phyloP scores from a whole-genome alignment of 1,140 invertebrate species.

The Metopolophium dirhodum region DNA sequence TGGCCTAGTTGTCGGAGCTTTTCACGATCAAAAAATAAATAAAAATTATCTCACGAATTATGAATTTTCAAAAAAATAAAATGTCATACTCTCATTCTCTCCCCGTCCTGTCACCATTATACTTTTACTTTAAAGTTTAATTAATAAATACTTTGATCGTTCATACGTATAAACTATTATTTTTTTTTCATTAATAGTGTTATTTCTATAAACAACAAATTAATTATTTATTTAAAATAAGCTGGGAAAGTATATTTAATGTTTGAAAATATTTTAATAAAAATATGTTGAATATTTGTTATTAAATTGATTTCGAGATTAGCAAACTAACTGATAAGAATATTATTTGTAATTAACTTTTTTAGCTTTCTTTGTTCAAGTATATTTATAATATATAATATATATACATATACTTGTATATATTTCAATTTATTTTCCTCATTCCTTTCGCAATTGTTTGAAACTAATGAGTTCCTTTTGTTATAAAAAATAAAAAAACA shows the following conservation, averaged over 20 bases:
- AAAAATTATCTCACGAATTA: neutral
- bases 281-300: neutral
- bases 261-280: neutral
- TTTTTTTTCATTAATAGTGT: neutral
- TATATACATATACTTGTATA: neutral
- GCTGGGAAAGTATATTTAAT: neutral
- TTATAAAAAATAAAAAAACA: neutral
- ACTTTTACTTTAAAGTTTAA: neutral
- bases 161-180: neutral
- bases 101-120: too few species aligned
- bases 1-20: neutral
- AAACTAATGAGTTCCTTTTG: slow-evolving; percentile 37
- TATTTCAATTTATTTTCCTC: slow-evolving; percentile 27
- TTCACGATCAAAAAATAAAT: neutral
- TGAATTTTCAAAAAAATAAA: neutral
- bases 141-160: neutral
- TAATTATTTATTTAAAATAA: neutral
- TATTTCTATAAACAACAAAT: neutral
- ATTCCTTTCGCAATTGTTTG: slow-evolving; percentile 7
- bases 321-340: slow-evolving; percentile 25
- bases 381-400: neutral
- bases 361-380: neutral
- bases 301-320: slow-evolving; percentile 32
- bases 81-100: too few species aligned
- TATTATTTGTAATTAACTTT: slow-evolving; percentile 35